A percentile compares a stretch with the other conserved stretches of the same genome.
Conservation (phyloP, 2,888 invertebrate species). For the Ochropleura leucogaster region DNA sequence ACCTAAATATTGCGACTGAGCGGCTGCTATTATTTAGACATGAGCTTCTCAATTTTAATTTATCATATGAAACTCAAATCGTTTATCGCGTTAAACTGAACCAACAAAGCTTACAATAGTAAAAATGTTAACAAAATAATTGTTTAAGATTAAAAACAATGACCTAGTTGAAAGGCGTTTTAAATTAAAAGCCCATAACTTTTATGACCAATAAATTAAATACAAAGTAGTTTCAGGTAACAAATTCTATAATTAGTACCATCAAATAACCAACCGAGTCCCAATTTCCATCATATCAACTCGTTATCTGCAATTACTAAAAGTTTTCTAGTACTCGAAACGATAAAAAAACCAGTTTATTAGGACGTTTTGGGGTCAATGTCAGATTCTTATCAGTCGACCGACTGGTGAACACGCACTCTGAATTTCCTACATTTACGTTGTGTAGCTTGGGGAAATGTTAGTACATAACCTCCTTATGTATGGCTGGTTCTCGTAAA, state of each 20-base stretch:
- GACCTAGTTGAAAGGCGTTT: background rate
- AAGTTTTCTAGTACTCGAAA: conserved; percentile 52
- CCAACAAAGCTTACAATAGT: background rate
- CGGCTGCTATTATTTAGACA: too few species aligned
- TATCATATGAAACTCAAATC: background rate
- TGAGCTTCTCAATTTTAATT: background rate
- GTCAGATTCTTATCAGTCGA: conserved; percentile 48
- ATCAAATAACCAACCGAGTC: conserved; percentile 11
- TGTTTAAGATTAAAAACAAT: background rate
- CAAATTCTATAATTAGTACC: conserved; percentile 20
- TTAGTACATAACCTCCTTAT: conserved; percentile 39
- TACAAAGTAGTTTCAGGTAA: background rate
- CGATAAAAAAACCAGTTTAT: conserved; percentile 57
- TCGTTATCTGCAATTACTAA: conserved; percentile 51
- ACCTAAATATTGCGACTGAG: too few species aligned
- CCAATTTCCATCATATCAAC: conserved; percentile 34
- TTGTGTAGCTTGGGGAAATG: conserved; percentile 32
- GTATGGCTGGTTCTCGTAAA: conserved; percentile 36
- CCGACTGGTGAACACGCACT: conserved; percentile 54
- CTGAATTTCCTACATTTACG: conserved; percentile 30
- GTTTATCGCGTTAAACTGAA: background rate
- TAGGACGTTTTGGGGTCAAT: conserved; percentile 51
- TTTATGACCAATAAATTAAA: conserved; percentile 9
- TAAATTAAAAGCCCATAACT: background rate
- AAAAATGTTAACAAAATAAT: background rate